Percentiles rank a stretch among this genome's conserved stretches.
Conservation (phyloP, 2,888 invertebrate genomes). For the Chaetogeoica ovagalla region DNA sequence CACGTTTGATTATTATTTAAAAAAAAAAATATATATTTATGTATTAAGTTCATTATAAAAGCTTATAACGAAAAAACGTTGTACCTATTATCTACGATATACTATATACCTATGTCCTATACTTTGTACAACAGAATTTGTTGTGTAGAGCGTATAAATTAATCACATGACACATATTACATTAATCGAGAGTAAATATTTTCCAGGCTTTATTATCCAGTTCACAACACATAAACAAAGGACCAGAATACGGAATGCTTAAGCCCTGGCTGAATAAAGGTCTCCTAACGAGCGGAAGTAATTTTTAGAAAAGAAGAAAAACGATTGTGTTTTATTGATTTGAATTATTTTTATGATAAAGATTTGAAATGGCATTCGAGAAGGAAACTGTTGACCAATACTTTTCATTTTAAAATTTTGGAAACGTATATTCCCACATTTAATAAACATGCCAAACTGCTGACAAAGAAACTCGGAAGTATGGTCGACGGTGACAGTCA, state of each 20-base stretch:
- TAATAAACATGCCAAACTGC: constrained; percentile 60
- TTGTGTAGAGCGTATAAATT: too few relatives aligned
- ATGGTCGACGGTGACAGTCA: neutral
- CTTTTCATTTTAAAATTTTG: constrained; percentile 72
- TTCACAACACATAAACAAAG: constrained; percentile 55
- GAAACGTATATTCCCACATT: constrained; percentile 70
- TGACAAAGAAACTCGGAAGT: constrained; percentile 42
- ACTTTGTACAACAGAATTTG: too few relatives aligned
- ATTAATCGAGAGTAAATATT: constrained; percentile 20
- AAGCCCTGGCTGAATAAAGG: constrained; percentile 55
- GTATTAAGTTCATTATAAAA: too few relatives aligned
- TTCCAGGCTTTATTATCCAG: constrained; percentile 54
- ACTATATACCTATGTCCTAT: neutral
- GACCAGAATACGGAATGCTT: constrained; percentile 52
- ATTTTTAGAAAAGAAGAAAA: constrained; percentile 2
- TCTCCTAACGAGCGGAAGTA: constrained; percentile 55
- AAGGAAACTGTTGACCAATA: constrained; percentile 69
- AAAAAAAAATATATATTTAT: too few relatives aligned
- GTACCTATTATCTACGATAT: neutral
- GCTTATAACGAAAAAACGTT: too few relatives aligned
- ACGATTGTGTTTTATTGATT: neutral
- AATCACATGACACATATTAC: neutral
- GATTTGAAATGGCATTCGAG: constrained; percentile 66
- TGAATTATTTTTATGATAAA: constrained; percentile 6
- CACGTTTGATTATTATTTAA: too few relatives aligned